Evolutionary conservation across 2,888 invertebrate genomes (phyloP).

Genomic region (Rhynchonema sp.): DNA sequence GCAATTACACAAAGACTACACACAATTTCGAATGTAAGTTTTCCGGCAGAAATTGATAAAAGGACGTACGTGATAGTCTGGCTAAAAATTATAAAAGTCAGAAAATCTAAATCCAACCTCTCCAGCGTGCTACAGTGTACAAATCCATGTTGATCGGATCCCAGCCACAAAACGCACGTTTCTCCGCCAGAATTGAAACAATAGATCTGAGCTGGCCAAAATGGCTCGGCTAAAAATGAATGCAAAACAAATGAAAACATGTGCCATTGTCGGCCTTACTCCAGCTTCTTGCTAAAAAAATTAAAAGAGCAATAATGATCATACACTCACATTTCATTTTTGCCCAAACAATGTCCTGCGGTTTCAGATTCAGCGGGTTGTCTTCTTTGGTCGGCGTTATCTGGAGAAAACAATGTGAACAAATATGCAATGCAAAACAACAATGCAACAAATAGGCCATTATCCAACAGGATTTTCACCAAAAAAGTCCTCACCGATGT

Average conservation of each 20-base stretch:
- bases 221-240: background rate
- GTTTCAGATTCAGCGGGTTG: background rate
- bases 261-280: no score
- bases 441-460: background rate
- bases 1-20: no score
- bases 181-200: background rate
- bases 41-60: no score
- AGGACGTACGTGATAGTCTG: no score
- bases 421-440: background rate
- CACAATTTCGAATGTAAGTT: no score
- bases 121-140: background rate
- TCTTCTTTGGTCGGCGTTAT: background rate
- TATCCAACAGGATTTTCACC: no score
- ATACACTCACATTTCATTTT: constrained; percentile 1
- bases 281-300: no score
- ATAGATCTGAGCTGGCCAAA: background rate
- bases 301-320: no score
- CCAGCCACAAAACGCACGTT: constrained; percentile 1
- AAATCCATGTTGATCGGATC: constrained; percentile 1
- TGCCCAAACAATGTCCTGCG: constrained; percentile 1
- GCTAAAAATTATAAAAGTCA: no score
- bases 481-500: no score
- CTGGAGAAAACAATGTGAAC: background rate
- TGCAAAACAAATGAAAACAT: background rate
- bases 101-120: background rate